phyloP scores from a whole-genome alignment of 2,797 vertebrate species.

The Gouania willdenowi region DNA sequence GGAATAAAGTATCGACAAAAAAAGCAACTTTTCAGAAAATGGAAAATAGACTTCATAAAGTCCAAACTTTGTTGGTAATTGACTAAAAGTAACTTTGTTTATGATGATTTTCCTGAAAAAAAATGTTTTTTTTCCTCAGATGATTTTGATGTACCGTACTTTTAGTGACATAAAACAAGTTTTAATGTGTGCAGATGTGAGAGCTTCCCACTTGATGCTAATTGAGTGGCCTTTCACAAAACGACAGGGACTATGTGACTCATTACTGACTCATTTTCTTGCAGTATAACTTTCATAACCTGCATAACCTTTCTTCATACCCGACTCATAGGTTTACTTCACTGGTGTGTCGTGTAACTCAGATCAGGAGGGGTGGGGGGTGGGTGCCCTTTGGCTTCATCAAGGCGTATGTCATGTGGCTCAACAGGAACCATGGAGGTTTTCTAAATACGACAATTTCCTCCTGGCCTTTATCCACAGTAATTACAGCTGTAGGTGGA shows the following conservation, averaged over 20 bases:
- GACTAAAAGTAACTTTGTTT: too few species aligned
- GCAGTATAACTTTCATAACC: constrained; percentile 22
- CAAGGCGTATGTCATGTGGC: background rate
- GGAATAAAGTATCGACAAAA: too few species aligned
- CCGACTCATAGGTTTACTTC: constrained; percentile 27
- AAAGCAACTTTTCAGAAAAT: too few species aligned
- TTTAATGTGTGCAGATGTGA: too few species aligned
- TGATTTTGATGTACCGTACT: too few species aligned
- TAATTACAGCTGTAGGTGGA: background rate
- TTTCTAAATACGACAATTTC: background rate
- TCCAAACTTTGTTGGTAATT: too few species aligned
- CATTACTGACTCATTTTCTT: constrained; percentile 25
- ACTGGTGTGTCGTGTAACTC: constrained; percentile 18
- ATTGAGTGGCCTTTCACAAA: constrained; percentile 17
- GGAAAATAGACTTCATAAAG: too few species aligned
- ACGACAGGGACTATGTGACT: constrained; percentile 16
- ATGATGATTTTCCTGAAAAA: too few species aligned
- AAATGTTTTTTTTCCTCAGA: too few species aligned
- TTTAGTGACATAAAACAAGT: too few species aligned
- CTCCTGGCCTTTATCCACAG: background rate
- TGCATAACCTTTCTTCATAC: constrained; percentile 11
- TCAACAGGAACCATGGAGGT: background rate
- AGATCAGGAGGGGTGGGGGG: constrained; percentile 16
- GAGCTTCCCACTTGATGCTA: constrained; percentile 15
- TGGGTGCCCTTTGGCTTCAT: constrained; percentile 14